These are phyloP conservation scores for Dendrocincla tyrannina DNA, from an alignment of 2,797 vertebrate species.

Conservation along the genomic window DNA sequence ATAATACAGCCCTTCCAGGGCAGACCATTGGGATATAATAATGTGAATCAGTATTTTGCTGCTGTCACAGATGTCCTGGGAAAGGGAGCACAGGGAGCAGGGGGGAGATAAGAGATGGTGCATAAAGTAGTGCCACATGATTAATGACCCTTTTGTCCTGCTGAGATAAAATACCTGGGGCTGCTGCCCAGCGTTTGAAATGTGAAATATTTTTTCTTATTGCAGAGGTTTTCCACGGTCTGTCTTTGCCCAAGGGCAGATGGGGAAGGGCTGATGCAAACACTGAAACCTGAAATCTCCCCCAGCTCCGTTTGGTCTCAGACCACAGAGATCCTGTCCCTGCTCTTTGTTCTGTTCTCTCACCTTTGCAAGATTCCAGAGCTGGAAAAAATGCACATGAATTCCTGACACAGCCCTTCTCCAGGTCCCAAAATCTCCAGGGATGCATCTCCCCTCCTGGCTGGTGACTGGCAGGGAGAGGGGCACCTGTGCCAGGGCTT, in stretches of 20 bases:
- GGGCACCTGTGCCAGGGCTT: not conserved
- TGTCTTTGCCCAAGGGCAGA: constrained; percentile 54
- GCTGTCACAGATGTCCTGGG: constrained; percentile 20
- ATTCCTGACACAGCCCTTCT: not conserved
- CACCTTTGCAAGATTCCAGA: not conserved
- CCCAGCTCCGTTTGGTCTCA: not conserved
- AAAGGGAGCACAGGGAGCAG: not conserved
- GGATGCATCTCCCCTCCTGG: not conserved
- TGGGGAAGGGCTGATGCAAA: not conserved
- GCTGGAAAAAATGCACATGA: not conserved
- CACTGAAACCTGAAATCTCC: not conserved
- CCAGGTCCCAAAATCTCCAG: not conserved
- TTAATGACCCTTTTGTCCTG: constrained; percentile 46
- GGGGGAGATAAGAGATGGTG: constrained; percentile 27
- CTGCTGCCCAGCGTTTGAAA: not conserved
- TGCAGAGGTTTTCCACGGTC: constrained; percentile 16
- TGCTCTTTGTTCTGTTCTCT: not conserved
- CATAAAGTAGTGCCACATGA: not conserved
- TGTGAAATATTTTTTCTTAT: not conserved
- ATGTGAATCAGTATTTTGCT: constrained; percentile 10
- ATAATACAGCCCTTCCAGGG: not conserved
- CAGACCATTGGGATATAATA: not conserved
- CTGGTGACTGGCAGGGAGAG: not conserved
- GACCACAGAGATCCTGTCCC: not conserved
- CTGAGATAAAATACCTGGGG: not conserved